Evolutionary conservation across 2,797 vertebrate species (phyloP).

Genomic region (Centroberyx gerrardi): DNA sequence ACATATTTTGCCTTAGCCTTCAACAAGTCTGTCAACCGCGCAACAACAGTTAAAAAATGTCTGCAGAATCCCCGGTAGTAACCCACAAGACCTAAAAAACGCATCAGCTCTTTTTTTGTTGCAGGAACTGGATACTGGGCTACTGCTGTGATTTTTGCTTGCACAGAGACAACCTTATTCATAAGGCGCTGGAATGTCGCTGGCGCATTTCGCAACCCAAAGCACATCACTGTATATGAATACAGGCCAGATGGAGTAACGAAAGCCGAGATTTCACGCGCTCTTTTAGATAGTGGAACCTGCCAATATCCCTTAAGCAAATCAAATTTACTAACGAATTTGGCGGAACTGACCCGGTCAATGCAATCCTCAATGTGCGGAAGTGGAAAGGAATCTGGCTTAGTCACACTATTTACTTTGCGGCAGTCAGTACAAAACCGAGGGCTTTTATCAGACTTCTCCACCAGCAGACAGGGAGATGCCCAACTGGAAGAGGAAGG

Average conservation of each 20-base stretch:
- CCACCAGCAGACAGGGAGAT: not conserved
- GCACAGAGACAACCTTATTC: not conserved
- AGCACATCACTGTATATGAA: not conserved
- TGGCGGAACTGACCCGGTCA: not conserved
- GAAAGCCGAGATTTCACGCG: not conserved
- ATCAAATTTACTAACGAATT: slow-evolving; percentile 4
- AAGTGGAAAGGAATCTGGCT: not conserved
- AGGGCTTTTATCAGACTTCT: not conserved
- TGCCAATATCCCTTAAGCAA: slow-evolving; percentile 1
- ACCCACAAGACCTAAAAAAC: too few relatives aligned
- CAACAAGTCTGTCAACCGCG: not conserved
- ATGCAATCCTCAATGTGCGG: slow-evolving; percentile 2
- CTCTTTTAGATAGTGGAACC: not conserved
- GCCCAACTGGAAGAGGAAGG: too few relatives aligned
- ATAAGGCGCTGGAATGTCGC: slow-evolving; percentile 4
- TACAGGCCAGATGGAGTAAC: too few relatives aligned
- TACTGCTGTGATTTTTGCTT: not conserved
- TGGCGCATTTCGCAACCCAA: not conserved
- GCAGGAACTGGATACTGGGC: not conserved
- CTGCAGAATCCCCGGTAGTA: too few relatives aligned
- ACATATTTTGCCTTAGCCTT: not conserved
- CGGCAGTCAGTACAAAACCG: slow-evolving; percentile 4
- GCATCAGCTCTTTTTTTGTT: too few relatives aligned
- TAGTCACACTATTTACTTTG: not conserved
- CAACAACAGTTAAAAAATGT: not conserved